Evolutionary conservation across 2,113 vertebrate species (phyloP).

Genomic region (Tiliqua scincoides): DNA sequence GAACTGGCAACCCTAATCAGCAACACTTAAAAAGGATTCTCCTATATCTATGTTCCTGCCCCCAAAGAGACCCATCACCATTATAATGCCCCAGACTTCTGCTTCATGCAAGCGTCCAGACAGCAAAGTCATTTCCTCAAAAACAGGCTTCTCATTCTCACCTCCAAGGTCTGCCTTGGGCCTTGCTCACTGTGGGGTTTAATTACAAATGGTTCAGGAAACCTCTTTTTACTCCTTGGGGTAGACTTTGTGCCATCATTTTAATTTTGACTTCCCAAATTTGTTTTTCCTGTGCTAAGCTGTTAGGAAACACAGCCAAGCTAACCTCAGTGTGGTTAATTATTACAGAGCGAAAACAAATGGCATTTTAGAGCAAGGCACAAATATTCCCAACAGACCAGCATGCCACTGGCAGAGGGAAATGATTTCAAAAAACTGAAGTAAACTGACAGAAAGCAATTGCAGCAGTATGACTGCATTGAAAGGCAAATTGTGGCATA

Average conservation of each 20-base stretch:
- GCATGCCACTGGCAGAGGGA: conserved; percentile 39
- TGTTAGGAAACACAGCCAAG: conserved; percentile 42
- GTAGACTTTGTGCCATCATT: conserved; percentile 29
- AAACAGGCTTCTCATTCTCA: conserved; percentile 11
- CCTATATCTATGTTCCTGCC: not conserved
- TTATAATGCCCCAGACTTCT: not conserved
- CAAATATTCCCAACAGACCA: conserved; percentile 39
- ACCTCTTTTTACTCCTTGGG: conserved; percentile 35
- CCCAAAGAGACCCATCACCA: accelerated
- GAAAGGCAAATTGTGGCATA: conserved; percentile 37
- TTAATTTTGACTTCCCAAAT: conserved; percentile 50
- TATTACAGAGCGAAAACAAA: conserved; percentile 42
- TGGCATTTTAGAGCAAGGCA: conserved; percentile 31
- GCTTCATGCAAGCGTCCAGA: conserved; percentile 2
- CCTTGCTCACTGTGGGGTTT: conserved; percentile 28
- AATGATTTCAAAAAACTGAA: conserved; percentile 51
- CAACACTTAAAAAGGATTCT: accelerated
- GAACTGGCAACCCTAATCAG: not conserved
- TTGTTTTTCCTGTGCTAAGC: conserved; percentile 21
- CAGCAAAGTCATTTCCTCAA: not conserved
- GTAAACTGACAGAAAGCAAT: conserved; percentile 54
- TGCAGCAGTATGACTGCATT: conserved; percentile 34
- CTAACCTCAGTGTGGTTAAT: conserved; percentile 50
- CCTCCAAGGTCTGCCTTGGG: conserved; percentile 31
- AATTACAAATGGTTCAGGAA: conserved; percentile 33